These are phyloP conservation scores for Drosophila aldrichi DNA, from an alignment of 2,888 invertebrate species.

Conservation along the genomic window DNA sequence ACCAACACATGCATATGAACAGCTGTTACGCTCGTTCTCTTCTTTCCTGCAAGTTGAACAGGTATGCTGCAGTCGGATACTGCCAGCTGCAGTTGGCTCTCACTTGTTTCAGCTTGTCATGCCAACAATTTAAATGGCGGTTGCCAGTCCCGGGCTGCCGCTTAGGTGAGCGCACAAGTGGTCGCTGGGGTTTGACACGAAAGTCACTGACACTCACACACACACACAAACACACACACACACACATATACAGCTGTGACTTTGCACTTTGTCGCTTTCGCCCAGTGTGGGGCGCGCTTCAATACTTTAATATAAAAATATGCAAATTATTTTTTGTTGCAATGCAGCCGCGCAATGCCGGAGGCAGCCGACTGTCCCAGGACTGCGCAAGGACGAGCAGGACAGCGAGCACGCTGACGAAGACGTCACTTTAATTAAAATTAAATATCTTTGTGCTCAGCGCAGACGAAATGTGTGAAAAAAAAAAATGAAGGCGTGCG, in stretches of 20 bases:
- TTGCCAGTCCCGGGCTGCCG: conserved; percentile 62
- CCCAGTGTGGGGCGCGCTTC: conserved; percentile 59
- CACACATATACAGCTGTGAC: conserved; percentile 10
- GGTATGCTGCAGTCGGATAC: background rate
- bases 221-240: conserved; percentile 1
- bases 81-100: background rate
- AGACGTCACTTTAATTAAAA: conserved; percentile 67
- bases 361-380: conserved; percentile 20
- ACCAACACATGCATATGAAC: no score
- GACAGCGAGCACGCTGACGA: conserved; percentile 7
- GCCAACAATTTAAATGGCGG: conserved; percentile 71
- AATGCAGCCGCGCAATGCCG: conserved; percentile 41
- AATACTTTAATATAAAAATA: conserved; percentile 75
- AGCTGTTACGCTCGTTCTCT: background rate
- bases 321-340: conserved; percentile 62
- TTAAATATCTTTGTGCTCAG: conserved; percentile 65
- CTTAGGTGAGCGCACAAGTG: conserved; percentile 74
- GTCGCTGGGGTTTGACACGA: conserved; percentile 62
- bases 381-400: conserved; percentile 4
- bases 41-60: background rate
- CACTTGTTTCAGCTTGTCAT: conserved; percentile 29
- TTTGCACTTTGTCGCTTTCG: conserved; percentile 48
- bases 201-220: conserved; percentile 33
- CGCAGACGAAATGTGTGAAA: conserved; percentile 31
- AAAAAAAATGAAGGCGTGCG: no score